A percentile compares a stretch with the other conserved stretches of the same genome.
Evolutionary conservation across 2,113 vertebrate genomes (phyloP).

Genomic region (Sinocyclocheilus anophthalmus): DNA sequence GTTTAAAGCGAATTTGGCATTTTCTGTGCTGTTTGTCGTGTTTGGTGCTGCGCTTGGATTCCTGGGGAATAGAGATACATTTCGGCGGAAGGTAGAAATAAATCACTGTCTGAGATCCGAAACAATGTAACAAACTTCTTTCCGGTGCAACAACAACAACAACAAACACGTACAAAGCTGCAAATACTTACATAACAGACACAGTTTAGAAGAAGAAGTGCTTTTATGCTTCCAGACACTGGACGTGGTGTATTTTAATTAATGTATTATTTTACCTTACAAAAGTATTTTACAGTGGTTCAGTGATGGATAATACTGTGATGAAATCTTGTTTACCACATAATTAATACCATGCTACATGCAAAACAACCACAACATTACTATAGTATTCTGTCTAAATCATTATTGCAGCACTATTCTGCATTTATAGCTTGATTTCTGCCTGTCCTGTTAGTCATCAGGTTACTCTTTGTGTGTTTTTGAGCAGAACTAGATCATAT

Average conservation of each 20-base stretch:
- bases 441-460: background rate
- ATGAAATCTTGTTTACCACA: background rate
- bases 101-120: too few species aligned
- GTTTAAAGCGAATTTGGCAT: too few species aligned
- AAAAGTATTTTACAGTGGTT: background rate
- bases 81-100: conserved; percentile 15
- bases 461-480: background rate
- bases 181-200: background rate
- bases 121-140: background rate
- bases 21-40: background rate
- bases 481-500: background rate
- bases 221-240: background rate
- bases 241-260: too few species aligned
- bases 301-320: background rate
- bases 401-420: too few species aligned
- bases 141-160: background rate
- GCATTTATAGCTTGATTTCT: background rate
- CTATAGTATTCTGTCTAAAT: too few species aligned
- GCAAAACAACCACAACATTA: too few species aligned
- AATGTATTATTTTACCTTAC: too few species aligned
- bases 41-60: background rate
- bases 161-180: background rate
- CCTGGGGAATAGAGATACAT: background rate
- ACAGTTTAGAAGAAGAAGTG: background rate
- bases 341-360: too few species aligned